Base-by-base conservation (phyloP, 2,888 invertebrate species). In the Drosophila helvetica region DNA sequence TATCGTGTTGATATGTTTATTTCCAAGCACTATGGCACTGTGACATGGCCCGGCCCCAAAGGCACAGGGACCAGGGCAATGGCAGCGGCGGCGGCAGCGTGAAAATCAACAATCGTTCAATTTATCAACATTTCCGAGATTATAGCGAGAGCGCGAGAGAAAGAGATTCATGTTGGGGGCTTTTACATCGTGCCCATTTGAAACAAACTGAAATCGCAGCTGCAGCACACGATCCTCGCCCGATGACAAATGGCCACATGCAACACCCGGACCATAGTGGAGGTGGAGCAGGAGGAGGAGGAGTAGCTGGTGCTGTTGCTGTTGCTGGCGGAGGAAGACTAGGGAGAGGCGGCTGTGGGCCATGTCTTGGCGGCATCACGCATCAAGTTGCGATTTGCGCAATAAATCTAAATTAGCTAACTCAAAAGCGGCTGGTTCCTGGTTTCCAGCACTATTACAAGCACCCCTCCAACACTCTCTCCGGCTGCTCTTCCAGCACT, bases 391-490 rank as follows among this genome's bases (percentile, higher is more conserved):
- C 81, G 77, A 79, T 80, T 82, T 83, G 67, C 73, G 73, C 65
- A 79, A 90, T 90, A 90, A 90, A 90, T 89, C 89, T 90, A 82
- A 89, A 90, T 85, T 90, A 86, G 86, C 75, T 61, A 64, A 74
- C 77, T 75, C 65, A 63, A 71, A 62, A 66, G 77, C 75, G 71
- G 38, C 7, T 38, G 38, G 61, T 78, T 79, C 72, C 85, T 75
- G 86, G 77, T 67, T 56, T 38, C 38, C 38, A n/a, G 46, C 51
- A 38, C 47, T 51, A 52, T 46, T 61, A 45, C 64, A n/a, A 19
- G 17, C 61, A 38, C 5, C 15, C 15, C 38, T 38, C 15, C 38
- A 6, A 7, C n/a, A 38, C 38, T 38, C 38, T 38, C 38, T n/a
- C 43, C 33, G 17, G 48, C 38, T 27, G 43, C 25, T 45, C 43